Base-by-base conservation (phyloP, 2,113 vertebrate genomes). In the Todiramphus saurophagus region DNA sequence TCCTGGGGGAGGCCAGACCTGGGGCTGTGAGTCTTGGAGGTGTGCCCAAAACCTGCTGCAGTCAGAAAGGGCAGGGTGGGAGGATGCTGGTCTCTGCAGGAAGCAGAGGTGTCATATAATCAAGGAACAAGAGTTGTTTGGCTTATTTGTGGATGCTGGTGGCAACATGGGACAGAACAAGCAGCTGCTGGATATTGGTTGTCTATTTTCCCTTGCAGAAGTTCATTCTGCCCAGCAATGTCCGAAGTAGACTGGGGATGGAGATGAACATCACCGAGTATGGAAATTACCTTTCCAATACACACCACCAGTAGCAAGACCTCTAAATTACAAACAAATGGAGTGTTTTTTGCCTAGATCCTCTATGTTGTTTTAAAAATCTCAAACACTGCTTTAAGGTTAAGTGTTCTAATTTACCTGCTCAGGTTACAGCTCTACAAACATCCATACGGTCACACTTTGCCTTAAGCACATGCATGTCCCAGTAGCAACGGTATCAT, bases 51-150 rank as follows among this genome's bases (percentile, higher is more conserved):
- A 43, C 16, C 67, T 83, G 56, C 60, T 0, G 10, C 51, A 59
- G 80, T 13, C 44, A 37, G 56, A 72, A 59, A 72, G 78, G 59
- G 55, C 80, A 74, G 35, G 27, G 79, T 35, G 55, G 33, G 67
- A 33, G 76, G 48, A 39, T 6, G 1, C 17, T 30, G 16, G 37
- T 2, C 39, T 59, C 78, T 56, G 39, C 43, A 56, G 87, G 62
- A 48, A 56, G 43, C 11, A 33, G 16, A 66, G 27, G 30, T 58
- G n/a, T 35, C 83, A 50, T 51, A 67, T 4, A 35, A 46, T 17
- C 50, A 33, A 50, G 60, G 44, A 85, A 28, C 0, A 0, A 27
- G 46, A 24, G 17, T 1, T 6, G 17, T 31, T 60, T 15, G 43
- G 28, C 23, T 83, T 16, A 4, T 51, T 39, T 37, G 53, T 46